Conservation (phyloP, 2,888 invertebrate genomes). For the Papilio gigon region DNA sequence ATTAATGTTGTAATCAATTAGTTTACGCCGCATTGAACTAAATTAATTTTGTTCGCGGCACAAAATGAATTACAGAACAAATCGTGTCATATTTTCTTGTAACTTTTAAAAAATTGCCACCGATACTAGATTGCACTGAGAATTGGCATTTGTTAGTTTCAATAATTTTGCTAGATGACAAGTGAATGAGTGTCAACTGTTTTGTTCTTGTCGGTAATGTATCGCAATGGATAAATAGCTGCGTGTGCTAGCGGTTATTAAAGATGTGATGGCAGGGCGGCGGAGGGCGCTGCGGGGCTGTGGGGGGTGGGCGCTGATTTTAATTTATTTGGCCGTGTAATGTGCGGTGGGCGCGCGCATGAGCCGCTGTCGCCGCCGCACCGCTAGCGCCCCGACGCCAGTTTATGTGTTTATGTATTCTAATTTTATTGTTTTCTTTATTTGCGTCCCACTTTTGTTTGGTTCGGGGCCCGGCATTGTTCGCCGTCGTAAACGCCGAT, state of each 20-base stretch:
- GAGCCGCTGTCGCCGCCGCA: conserved; percentile 60
- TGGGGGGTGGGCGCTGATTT: conserved; percentile 51
- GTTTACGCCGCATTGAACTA: conserved; percentile 35
- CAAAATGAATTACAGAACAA: conserved; percentile 20
- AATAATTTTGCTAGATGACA: neutral
- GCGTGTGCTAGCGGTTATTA: conserved; percentile 24
- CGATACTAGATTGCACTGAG: neutral
- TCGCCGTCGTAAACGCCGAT: conserved; percentile 80
- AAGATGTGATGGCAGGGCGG: conserved; percentile 15
- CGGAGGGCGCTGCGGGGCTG: neutral
- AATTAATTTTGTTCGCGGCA: conserved; percentile 18
- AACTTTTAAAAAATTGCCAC: neutral
- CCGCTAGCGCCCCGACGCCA: conserved; percentile 71
- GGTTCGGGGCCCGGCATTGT: conserved; percentile 80
- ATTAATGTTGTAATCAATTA: conserved; percentile 42
- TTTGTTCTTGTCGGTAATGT: neutral
- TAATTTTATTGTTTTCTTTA: conserved; percentile 83
- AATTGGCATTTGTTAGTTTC: neutral
- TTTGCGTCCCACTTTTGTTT: conserved; percentile 83
- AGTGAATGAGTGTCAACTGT: neutral
- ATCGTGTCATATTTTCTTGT: conserved; percentile 20
- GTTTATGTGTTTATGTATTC: conserved; percentile 82
- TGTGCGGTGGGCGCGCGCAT: conserved; percentile 56
- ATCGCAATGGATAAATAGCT: conserved; percentile 20
- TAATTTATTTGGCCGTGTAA: conserved; percentile 68